Evolutionary conservation across 2,113 vertebrate species (phyloP).

Genomic region (Eubucco bourcierii): DNA sequence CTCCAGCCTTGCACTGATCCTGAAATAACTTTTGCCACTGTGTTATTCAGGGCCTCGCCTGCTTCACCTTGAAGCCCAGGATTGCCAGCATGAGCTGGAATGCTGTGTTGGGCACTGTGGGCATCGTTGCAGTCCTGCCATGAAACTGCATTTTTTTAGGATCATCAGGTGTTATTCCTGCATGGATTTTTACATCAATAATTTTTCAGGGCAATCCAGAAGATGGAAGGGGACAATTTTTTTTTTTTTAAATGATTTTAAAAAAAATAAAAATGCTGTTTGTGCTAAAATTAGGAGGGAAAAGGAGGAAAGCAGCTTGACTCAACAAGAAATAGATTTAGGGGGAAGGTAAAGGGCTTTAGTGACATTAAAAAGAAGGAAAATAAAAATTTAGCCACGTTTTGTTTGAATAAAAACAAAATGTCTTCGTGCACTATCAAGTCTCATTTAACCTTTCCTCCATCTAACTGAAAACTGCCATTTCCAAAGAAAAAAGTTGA

Average conservation of each 20-base stretch:
- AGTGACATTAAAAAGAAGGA: accelerated
- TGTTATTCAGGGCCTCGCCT: not conserved
- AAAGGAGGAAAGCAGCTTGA: not conserved
- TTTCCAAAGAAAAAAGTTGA: constrained; percentile 25
- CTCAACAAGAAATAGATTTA: not conserved
- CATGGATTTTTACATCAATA: not conserved
- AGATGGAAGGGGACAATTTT: not conserved
- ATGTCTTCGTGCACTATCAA: not conserved
- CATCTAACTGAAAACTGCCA: not conserved
- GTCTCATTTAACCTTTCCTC: constrained; percentile 22
- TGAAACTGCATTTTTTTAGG: not conserved
- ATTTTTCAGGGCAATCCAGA: accelerated
- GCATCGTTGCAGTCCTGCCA: not conserved
- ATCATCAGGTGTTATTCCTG: not conserved
- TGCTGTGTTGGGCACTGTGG: accelerated
- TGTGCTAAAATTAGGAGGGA: not conserved
- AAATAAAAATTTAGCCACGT: accelerated
- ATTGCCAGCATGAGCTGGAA: accelerated
- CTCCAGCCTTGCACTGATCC: not conserved
- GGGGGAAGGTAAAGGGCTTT: not conserved
- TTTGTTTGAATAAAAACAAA: not conserved
- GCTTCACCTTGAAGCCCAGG: not conserved
- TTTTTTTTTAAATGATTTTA: too few species aligned
- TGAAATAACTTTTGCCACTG: not conserved
- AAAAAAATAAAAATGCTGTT: too few species aligned